These are phyloP conservation scores for Lophotis ruficrista DNA, from an alignment of 2,113 vertebrate genomes.

Conservation along the genomic window DNA sequence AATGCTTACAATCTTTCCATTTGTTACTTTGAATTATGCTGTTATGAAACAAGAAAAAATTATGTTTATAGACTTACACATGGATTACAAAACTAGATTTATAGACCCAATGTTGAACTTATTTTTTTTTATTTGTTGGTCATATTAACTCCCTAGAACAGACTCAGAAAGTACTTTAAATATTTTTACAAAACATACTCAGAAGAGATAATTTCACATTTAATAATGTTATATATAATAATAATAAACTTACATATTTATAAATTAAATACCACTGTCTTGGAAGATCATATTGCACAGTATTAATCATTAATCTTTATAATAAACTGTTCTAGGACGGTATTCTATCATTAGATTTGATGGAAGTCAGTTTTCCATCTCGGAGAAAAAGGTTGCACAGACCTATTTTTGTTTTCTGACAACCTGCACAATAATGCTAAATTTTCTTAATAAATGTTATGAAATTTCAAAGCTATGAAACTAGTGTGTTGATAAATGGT, in stretches of 20 bases:
- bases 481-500: neutral
- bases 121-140: neutral
- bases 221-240: neutral
- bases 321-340: neutral
- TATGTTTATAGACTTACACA: accelerated
- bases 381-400: neutral
- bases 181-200: neutral
- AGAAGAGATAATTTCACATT: neutral
- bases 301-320: neutral
- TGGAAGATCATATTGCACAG: neutral
- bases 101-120: neutral
- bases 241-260: neutral
- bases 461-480: neutral
- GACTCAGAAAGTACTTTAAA: neutral
- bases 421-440: neutral
- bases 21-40: neutral
- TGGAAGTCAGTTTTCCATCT: neutral
- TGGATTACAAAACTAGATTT: neutral
- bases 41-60: neutral
- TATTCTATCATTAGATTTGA: neutral
- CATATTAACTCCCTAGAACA: neutral
- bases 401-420: neutral
- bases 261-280: neutral
- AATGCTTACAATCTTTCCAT: neutral
- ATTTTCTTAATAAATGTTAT: slow-evolving; percentile 1